Conservation (phyloP, 2,113 vertebrate genomes). For the Xiphophorus maculatus region DNA sequence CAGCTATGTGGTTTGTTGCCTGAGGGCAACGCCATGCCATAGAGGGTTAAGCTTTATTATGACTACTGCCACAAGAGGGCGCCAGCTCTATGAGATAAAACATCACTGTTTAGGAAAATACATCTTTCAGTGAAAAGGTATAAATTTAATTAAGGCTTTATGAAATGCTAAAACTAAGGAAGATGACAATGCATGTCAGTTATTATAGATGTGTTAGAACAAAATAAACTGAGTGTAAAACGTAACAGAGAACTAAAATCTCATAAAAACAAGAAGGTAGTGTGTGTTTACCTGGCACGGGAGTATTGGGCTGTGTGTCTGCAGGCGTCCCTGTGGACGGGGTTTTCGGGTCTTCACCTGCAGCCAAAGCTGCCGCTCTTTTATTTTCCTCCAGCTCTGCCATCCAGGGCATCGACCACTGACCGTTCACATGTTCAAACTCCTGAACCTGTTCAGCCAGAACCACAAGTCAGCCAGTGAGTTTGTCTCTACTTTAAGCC, state of each 20-base stretch:
- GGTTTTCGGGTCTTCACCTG: constrained; percentile 82
- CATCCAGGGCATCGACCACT: constrained; percentile 98
- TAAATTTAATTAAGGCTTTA: background rate
- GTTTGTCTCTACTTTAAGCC: background rate
- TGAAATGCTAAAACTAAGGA: background rate
- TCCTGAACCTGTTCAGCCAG: constrained; percentile 88
- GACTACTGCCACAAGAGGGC: constrained; percentile 30
- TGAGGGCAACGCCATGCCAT: too few species aligned
- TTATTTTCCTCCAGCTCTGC: constrained; percentile 96
- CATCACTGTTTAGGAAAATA: background rate
- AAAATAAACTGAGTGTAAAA: constrained; percentile 1
- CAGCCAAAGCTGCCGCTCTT: constrained; percentile 85
- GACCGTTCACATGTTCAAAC: constrained; percentile 97
- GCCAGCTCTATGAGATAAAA: background rate
- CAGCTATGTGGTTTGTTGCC: too few species aligned
- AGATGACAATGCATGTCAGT: constrained; percentile 11
- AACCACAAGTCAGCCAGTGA: background rate
- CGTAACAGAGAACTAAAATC: background rate
- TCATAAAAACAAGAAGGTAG: background rate
- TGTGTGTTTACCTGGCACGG: constrained; percentile 81
- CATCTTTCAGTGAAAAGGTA: background rate
- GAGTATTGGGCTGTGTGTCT: constrained; percentile 96
- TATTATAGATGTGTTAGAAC: background rate
- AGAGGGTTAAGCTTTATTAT: background rate
- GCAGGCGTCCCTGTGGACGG: constrained; percentile 93